Base-by-base conservation (phyloP, 2,888 invertebrate species). In the Mycalesis mineus region DNA sequence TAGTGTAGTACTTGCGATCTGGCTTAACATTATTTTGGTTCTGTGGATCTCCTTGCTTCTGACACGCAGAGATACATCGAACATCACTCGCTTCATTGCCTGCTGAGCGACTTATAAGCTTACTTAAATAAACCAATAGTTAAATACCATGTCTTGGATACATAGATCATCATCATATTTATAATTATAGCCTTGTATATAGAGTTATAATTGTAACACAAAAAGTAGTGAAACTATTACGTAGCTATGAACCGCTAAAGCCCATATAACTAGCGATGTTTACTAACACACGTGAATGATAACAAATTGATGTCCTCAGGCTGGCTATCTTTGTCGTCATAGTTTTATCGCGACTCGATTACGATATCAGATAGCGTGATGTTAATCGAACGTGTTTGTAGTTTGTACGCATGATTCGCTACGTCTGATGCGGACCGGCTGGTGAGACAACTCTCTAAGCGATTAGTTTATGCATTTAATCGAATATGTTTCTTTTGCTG, bases 321-420 rank as follows among this genome's bases (percentile, higher is more conserved):
- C 39, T 57, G 49, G 39, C 50, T 51, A 51, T 54, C 54, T 60
- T 55, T 15, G 71, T 82, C 85, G 84, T 83, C 80, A 84, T 66
- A 28, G 55, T 56, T 58, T 67, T 74, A 70, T 65, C 68, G 29
- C 60, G 36, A 31, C 64, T 63, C 69, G 69, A 68, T 72, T 79
- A 65, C 68, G 29, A 67, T 83, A 84, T 84, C 86, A 69, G 84
- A 82, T 85, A 82, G 68, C 50, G 73, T 84, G 82, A 85, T 85
- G 84, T 82, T 87, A 87, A 87, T 85, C 85, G 84, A 82, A 78
- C 73, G 72, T 75, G 77, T 80, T 78, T 75, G 65, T 69, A 58
- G 77, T 80, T 78, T 75, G 65, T 69, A 58, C 57, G 56, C 58
- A 63, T 68, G 64, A 63, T 60, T 65, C 55, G 65, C 60, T 58